Evolutionary conservation across 2,797 vertebrate species (phyloP), one percentile per base, ranked within the genome.

Genomic region (Adrianichthys oophorus): DNA sequence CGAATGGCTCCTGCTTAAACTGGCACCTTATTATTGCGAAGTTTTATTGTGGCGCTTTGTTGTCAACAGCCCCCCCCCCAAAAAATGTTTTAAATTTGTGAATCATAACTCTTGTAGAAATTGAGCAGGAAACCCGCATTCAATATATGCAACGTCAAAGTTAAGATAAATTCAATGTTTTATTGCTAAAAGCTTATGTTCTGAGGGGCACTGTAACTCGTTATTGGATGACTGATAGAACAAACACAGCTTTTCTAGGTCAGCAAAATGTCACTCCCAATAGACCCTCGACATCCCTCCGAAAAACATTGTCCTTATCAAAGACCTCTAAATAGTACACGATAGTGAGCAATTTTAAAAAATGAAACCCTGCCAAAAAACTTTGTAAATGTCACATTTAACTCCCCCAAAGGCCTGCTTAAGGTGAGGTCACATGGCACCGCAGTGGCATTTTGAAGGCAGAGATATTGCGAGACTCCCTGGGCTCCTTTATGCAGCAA

Each of bases 331-430:
- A 52, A 74, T 80, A 75, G 70, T 76, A 79, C 70, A 78, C 67
- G 65, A 75, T 73, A 69, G 63, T 19, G 49, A 81, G 59, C 68
- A 73, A 77, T 80, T 77, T 80, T 74, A 63, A 58, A 69, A 43
- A 57, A 47, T 52, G 71, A 60, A 79, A 75, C 59, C 15, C 41
- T 45, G 56, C 57, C 68, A 56, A 74, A 63, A 65, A 29, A 41
- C 24, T n/a, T 52, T 48, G 48, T 67, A 87, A 89, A 89, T 87
- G 87, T 87, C 87, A 86, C 53, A 5, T 62, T 83, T 83, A 72
- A 76, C 61, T 75, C 72, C 67, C 71, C 68, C 50, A 72, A 58
- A 78, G 78, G 72, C 59, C 52, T 59, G 54, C 29, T 68, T 79
- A 84, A 78, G 76, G 51, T 46, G 50, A 74, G 84, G 79, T 72